Evolutionary conservation across 1,140 invertebrate species (phyloP).

Genomic region (Drosophila paulistorum): DNA sequence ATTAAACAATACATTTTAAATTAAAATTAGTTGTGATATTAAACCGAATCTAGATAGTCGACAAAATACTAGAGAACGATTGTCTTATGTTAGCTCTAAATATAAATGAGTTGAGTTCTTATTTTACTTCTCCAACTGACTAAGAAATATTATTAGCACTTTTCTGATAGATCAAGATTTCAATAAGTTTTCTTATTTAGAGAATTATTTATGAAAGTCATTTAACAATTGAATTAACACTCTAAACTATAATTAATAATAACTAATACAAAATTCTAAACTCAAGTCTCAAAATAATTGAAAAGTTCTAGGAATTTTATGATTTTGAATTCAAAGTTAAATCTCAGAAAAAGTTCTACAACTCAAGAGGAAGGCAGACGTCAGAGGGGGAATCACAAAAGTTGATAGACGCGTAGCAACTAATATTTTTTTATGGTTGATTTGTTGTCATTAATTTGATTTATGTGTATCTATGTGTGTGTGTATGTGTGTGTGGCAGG

Average conservation of each 20-base stretch:
- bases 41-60: neutral
- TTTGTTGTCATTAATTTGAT: conserved; percentile 78
- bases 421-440: conserved; percentile 29
- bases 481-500: neutral
- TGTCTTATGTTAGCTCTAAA: too few species aligned
- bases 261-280: too few species aligned
- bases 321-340: neutral
- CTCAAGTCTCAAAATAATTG: too few species aligned
- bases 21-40: neutral
- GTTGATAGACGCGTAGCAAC: conserved; percentile 7
- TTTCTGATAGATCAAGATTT: too few species aligned
- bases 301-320: neutral
- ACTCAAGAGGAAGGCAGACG: neutral
- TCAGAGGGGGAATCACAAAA: neutral
- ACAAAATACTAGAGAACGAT: neutral
- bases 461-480: conserved; percentile 60
- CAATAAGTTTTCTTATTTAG: too few species aligned
- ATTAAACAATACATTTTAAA: neutral
- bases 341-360: neutral
- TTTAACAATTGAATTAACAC: too few species aligned
- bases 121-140: too few species aligned
- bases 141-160: too few species aligned
- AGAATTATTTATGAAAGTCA: too few species aligned
- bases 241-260: too few species aligned
- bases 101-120: too few species aligned